Base-by-base conservation (phyloP, 2,888 invertebrate genomes). In the Resseliella maxima region DNA sequence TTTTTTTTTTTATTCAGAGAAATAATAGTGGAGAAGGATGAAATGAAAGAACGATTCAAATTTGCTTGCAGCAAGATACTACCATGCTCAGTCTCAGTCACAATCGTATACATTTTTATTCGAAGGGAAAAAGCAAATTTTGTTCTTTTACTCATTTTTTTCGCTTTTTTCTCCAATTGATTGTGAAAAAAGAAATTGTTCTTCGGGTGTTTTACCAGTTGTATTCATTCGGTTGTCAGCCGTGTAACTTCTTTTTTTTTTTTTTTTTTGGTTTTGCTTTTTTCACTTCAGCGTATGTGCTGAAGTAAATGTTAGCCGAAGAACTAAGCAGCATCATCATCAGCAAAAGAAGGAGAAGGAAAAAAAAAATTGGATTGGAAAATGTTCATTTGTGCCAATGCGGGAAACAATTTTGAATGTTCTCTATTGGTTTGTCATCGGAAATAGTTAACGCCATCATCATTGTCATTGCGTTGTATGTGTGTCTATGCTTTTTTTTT, bases 391-490 rank as follows among this genome's bases (percentile, higher is more conserved):
- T 83, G 83, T 36, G 0, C n/a, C 83, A 83, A 83, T 83, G n/a
- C 36, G 83, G 38, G 38, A 83, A 38, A 72, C 59, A 59, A 15
- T 50, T 59, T 59, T n/a, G 27, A 59, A 24, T n/a, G 27, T 35
- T 83, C 38, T 38, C 83, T 83, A 38, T 83, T 83, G 83, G 83
- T 83, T 83, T 83, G 83, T 83, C 83, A 38, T 83, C 38, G 83
- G 38, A 83, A 83, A 83, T 83, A 72, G 72, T 83, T 38, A 83
- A 38, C 83, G 83, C 36, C 36, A 24, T 38, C 83, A 83, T 38
- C 83, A 83, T 83, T 83, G 83, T 27, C 83, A 83, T 38, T 83
- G 83, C 38, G 38, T 38, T n/a, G n/a, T n/a, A n/a, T n/a, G n/a
- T n/a, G n/a, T n/a, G n/a, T n/a, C n/a, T n/a, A n/a, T n/a, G n/a